Percentiles rank a stretch among this genome's conserved stretches.
phyloP scores from a whole-genome alignment of 2,797 vertebrate species.

The Linurgus olivaceus region DNA sequence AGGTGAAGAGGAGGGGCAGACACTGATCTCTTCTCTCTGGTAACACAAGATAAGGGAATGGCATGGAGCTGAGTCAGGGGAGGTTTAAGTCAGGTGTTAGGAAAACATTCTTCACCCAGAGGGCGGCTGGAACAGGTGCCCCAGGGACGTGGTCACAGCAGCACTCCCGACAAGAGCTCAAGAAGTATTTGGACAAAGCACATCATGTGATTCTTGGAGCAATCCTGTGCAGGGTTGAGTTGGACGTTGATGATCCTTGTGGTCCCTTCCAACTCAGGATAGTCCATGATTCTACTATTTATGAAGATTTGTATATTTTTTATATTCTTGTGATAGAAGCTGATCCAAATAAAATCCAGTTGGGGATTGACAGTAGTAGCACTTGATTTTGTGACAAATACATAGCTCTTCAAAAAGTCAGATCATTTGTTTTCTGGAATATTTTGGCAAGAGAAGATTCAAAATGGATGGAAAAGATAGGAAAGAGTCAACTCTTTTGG shows the following conservation, averaged over 20 bases:
- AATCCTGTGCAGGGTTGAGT: not conserved
- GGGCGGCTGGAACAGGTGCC: not conserved
- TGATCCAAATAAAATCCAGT: not conserved
- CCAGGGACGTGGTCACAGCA: not conserved
- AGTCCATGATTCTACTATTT: not conserved
- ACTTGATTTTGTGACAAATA: not conserved
- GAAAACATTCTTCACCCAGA: not conserved
- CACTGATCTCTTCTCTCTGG: not conserved
- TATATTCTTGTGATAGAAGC: not conserved
- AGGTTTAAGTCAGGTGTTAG: not conserved
- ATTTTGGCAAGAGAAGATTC: not conserved
- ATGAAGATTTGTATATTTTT: not conserved
- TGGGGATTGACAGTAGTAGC: not conserved
- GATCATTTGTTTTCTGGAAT: not conserved
- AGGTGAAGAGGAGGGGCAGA: not conserved
- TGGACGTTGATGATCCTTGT: not conserved
- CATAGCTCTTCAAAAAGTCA: not conserved
- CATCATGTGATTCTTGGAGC: not conserved
- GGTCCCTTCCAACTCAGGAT: not conserved
- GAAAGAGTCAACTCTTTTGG: not conserved
- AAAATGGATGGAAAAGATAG: not conserved
- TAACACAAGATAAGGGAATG: fast-evolving
- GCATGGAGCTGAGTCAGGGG: not conserved
- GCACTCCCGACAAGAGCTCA: not conserved
- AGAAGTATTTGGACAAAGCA: not conserved